Evolutionary conservation across 37 sponge, comb jelly and placozoan species (phyloP), one percentile per base, ranked within the genome.

Genomic region (Spongilla lacustris): DNA sequence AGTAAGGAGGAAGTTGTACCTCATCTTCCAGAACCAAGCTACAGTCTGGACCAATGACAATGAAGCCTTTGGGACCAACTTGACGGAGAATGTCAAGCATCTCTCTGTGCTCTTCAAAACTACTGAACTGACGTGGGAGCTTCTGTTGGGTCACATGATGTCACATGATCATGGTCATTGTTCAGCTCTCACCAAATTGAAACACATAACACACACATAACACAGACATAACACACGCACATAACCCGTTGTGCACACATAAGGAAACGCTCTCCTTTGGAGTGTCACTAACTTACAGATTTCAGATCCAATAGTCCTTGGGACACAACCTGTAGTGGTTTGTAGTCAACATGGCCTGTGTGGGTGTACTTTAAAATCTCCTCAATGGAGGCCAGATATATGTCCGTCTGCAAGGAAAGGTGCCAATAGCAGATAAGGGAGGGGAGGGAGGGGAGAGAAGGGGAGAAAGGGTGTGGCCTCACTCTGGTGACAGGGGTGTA

Each of bases 401-500:
- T 76, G 37, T 77, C 78, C 30, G 86, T 69, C 91, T 91, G 82
- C 31, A 88, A 25, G 32, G 66, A 67, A 26, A 33, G 32, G 70
- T 33, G 11, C n/a, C 30, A n/a, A n/a, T n/a, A n/a, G n/a, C n/a
- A 66, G 36, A 36, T 5, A 6, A 48, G 69, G 10, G 58, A 72
- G 74, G 13, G 28, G 21, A 0, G 50, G 67, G 35, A 6, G 66
- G 50, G 21, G 83, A 24, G 29, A 17, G 22, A 74, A 34, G 66
- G 69, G 78, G 30, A 26, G 35, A 23, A 34, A 23, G 31, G 35
- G 70, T 31, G 32, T 31, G 19, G 50, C n/a, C 87, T 78, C 23
- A 91, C 91, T 69, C 87, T 81, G 24, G 82, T 82, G 48, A 68
- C 67, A 25, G 91, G 91, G 36, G 32, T 28, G 23, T 83, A 73